Conservation (phyloP, 2,888 invertebrate genomes). For the Parthenolecanium corni region DNA sequence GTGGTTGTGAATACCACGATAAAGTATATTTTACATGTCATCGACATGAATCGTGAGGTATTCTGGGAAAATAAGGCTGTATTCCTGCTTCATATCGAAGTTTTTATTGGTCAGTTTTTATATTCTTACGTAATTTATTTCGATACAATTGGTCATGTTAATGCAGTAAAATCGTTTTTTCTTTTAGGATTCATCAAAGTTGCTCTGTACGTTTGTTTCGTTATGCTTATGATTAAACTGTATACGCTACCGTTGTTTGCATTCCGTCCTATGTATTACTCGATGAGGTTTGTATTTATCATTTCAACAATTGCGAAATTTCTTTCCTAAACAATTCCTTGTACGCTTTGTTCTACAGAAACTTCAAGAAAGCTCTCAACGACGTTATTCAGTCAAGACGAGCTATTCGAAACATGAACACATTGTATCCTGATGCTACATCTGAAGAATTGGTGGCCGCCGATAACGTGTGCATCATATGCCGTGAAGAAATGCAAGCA, state of each 20-base stretch:
- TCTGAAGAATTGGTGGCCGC: conserved; percentile 78
- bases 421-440: conserved; percentile 91
- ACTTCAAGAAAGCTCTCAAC: conserved; percentile 93
- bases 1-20: conserved; percentile 84
- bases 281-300: conserved; percentile 58
- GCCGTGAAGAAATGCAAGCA: conserved; percentile 72
- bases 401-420: conserved; percentile 97
- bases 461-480: conserved; percentile 98
- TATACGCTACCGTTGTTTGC: conserved; percentile 97
- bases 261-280: conserved; percentile 97
- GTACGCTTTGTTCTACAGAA: conserved; percentile 44
- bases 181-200: conserved; percentile 54
- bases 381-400: conserved; percentile 93
- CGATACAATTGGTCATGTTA: not conserved
- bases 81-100: conserved; percentile 88
- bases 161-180: conserved; percentile 29
- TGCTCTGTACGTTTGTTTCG: conserved; percentile 77
- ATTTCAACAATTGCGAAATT: not conserved
- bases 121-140: not conserved
- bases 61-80: conserved; percentile 99
- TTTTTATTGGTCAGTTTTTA: conserved; percentile 70
- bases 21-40: conserved; percentile 78
- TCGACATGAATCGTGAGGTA: conserved; percentile 81
- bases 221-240: conserved; percentile 90
- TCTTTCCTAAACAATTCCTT: not conserved